Conservation (phyloP, 2,888 invertebrate species). For the Drosophila emarginata region DNA sequence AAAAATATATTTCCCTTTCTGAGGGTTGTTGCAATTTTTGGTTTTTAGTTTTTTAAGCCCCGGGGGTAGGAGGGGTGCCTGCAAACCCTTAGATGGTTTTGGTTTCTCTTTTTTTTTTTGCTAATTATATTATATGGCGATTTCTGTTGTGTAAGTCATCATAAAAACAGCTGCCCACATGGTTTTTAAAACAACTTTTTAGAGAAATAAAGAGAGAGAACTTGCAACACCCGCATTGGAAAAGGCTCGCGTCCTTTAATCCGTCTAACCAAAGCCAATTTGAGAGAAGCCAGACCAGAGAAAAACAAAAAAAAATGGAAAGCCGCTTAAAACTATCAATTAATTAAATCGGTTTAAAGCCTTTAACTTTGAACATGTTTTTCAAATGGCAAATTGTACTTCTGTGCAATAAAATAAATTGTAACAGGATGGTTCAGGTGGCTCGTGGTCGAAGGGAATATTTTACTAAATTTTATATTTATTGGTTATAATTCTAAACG, state of each 20-base stretch:
- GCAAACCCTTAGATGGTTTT: constrained; percentile 54
- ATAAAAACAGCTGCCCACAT: constrained; percentile 77
- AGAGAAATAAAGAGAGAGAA: neutral
- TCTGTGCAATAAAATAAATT: neutral
- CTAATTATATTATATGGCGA: constrained; percentile 69
- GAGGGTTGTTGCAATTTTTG: constrained; percentile 34
- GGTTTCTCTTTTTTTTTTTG: constrained; percentile 39
- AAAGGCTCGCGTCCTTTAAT: constrained; percentile 29
- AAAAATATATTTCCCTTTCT: neutral
- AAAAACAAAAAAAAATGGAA: constrained; percentile 18
- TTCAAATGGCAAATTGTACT: neutral
- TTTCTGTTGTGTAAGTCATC: constrained; percentile 58
- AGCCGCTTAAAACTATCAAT: constrained; percentile 65
- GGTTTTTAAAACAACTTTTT: constrained; percentile 33
- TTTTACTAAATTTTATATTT: too few species aligned
- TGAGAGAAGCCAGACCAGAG: constrained; percentile 16
- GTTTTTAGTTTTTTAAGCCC: neutral
- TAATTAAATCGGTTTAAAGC: constrained; percentile 44
- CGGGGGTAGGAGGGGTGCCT: constrained; percentile 32
- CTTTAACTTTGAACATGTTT: constrained; percentile 10
- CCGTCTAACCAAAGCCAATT: constrained; percentile 30
- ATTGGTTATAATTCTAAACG: too few species aligned
- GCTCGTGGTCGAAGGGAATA: too few species aligned
- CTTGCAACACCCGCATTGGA: constrained; percentile 54
- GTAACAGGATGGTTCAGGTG: neutral